Evolutionary conservation across 2,113 vertebrate species (phyloP).

Genomic region (Dermatemys mawii): DNA sequence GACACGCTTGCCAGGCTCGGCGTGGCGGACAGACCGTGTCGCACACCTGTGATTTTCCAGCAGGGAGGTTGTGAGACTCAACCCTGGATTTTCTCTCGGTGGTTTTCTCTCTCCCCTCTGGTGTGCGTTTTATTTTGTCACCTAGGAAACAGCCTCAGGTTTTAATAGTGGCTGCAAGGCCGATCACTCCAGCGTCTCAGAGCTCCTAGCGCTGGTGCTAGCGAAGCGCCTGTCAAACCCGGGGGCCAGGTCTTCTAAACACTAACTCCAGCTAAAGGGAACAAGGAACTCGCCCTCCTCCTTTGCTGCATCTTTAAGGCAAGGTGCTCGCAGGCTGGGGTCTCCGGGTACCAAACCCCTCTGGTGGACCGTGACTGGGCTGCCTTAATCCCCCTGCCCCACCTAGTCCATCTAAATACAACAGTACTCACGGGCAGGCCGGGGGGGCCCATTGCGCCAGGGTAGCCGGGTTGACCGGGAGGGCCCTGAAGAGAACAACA

Average conservation of each 20-base stretch:
- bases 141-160: neutral
- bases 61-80: neutral
- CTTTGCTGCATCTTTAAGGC: neutral
- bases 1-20: neutral
- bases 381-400: neutral
- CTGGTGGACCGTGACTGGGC: neutral
- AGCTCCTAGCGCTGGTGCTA: too few species aligned
- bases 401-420: neutral
- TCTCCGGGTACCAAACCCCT: neutral
- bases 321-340: neutral
- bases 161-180: neutral
- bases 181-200: neutral
- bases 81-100: neutral
- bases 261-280: neutral
- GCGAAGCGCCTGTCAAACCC: too few species aligned
- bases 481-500: slow-evolving; percentile 80
- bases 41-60: neutral
- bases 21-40: too few species aligned
- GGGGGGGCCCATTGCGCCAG: slow-evolving; percentile 88
- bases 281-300: neutral
- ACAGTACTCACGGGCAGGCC: slow-evolving; percentile 88
- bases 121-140: too few species aligned
- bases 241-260: too few species aligned
- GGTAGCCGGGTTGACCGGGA: slow-evolving; percentile 89
- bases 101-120: neutral